Base-by-base conservation (phyloP, 2,113 vertebrate genomes). In the Mellivora capensis region DNA sequence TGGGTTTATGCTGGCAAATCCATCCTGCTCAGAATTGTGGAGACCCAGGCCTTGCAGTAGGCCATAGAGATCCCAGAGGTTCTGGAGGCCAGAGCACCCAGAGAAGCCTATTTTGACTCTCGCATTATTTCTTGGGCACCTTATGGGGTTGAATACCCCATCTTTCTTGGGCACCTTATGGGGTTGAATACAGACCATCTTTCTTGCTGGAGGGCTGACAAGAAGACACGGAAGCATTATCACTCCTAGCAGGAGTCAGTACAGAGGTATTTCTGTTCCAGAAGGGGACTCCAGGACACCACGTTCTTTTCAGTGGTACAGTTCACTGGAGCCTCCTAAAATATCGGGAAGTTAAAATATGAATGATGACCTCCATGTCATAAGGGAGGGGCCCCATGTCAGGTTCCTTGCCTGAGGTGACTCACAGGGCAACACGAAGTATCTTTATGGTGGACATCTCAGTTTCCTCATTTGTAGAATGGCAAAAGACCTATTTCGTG, bases 61-160 rank as follows among this genome's bases (percentile, higher is more conserved):
- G 52, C 29, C 14, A 1, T 0, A 13, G 64, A 27, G 20, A 15
- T 42, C 2, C 8, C 27, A 20, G 44, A 42, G 31, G 34, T 6
- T 21, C 31, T 7, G 14, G n/a, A 44, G 29, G 31, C 20, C 3
- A 15, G 3, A 84, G 11, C 17, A 44, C n/a, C 23, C 23, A 29
- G 44, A n/a, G 52, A 34, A 49, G 12, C 21, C 67, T 64, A 7
- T 39, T 47, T 18, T 25, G 31, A 37, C 8, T 6, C 47, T 14
- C 29, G 6, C 42, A 5, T 74, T 64, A 34, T 47, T 44, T 64
- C 71, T n/a, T 2, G n/a, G 69, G 13, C 1, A 39, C 52, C 52
- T 4, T 4, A 0, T 3, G 13, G 47, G n/a, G n/a, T n/a, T n/a
- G n/a, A n/a, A n/a, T n/a, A n/a, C n/a, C 20, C 20, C 6, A 1